Evolutionary conservation across 2,113 vertebrate species (phyloP).

Genomic region (Burhinus bistriatus): DNA sequence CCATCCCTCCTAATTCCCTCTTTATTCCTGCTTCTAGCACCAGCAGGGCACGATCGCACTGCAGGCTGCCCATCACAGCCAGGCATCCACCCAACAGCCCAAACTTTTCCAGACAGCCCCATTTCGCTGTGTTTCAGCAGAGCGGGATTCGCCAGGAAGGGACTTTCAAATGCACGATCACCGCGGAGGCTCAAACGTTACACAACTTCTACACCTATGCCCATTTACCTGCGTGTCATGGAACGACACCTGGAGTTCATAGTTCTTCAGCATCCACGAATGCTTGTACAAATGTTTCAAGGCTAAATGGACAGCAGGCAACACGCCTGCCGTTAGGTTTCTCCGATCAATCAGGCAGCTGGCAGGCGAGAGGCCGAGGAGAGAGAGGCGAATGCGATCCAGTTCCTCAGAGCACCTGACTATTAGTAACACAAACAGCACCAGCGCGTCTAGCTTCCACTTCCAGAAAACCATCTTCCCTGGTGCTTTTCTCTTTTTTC

Average conservation of each 20-base stretch:
- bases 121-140: not conserved
- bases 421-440: constrained; percentile 47
- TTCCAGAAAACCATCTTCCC: constrained; percentile 60
- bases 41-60: fast-evolving
- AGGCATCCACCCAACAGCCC: not conserved
- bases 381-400: constrained; percentile 67
- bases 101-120: not conserved
- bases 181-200: not conserved
- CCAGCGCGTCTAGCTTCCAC: constrained; percentile 3
- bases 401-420: constrained; percentile 45
- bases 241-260: constrained; percentile 74
- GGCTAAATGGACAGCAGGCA: constrained; percentile 74
- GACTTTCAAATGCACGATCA: not conserved
- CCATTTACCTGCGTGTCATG: constrained; percentile 76
- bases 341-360: constrained; percentile 33
- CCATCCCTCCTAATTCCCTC: not conserved
- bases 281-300: constrained; percentile 77
- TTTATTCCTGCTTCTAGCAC: not conserved
- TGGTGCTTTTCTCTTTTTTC: not conserved
- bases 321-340: constrained; percentile 64
- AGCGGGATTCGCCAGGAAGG: not conserved
- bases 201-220: not conserved
- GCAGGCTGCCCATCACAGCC: not conserved
- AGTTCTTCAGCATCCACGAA: constrained; percentile 72
- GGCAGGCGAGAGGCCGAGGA: constrained; percentile 75